Conservation (phyloP, 2,888 invertebrate genomes). For the Archips crataeganus region DNA sequence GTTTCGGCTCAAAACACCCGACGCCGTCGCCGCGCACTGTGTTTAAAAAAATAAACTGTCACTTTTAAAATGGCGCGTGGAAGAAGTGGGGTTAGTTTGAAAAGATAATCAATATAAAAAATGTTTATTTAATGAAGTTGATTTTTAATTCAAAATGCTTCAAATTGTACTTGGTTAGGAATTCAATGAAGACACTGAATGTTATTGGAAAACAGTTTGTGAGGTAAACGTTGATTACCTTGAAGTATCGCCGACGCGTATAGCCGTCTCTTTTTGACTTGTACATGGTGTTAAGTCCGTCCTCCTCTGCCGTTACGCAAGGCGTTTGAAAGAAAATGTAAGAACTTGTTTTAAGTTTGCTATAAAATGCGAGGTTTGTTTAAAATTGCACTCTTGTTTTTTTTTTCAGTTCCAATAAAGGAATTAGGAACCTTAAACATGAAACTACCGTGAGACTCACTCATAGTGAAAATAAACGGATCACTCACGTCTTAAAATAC, state of each 20-base stretch:
- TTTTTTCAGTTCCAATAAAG: neutral
- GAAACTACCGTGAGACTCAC: no score
- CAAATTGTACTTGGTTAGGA: slow-evolving; percentile 21
- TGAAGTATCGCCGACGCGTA: slow-evolving; percentile 65
- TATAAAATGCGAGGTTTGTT: slow-evolving; percentile 34
- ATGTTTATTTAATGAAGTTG: neutral
- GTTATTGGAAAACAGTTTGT: slow-evolving; percentile 68
- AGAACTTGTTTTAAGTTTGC: slow-evolving; percentile 60
- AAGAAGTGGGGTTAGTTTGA: neutral
- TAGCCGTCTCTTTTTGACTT: slow-evolving; percentile 55
- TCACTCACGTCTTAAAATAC: no score
- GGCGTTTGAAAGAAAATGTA: slow-evolving; percentile 65
- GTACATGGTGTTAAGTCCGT: slow-evolving; percentile 50
- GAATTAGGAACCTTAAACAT: no score
- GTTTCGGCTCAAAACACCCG: slow-evolving; percentile 22
- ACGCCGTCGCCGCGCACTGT: slow-evolving; percentile 15
- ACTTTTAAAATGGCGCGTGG: slow-evolving; percentile 11
- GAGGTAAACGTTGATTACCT: slow-evolving; percentile 82
- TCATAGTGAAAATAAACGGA: no score
- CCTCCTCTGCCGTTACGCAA: slow-evolving; percentile 69
- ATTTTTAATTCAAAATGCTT: neutral
- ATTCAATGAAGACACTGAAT: slow-evolving; percentile 52
- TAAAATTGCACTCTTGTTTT: slow-evolving; percentile 3
- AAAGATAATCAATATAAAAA: neutral
- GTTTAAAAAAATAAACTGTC: slow-evolving; percentile 23